Conservation (phyloP, 2,888 invertebrate species). For the Dynastes grantii region DNA sequence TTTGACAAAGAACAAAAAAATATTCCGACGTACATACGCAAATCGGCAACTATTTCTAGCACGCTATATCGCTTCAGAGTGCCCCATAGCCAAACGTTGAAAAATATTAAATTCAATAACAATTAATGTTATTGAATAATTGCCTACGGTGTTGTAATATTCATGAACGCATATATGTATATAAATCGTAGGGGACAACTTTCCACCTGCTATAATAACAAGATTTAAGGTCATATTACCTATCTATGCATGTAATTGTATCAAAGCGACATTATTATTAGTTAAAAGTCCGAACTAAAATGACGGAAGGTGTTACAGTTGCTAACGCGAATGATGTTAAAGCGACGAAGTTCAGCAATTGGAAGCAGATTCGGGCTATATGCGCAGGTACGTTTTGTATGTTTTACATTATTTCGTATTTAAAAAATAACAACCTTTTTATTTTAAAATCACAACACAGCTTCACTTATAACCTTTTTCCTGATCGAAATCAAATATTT, state of each 20-base stretch:
- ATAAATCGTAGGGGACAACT: not conserved
- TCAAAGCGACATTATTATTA: not conserved
- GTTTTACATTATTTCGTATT: not conserved
- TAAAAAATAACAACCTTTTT: too few relatives aligned
- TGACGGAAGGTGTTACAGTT: not conserved
- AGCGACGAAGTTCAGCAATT: not conserved
- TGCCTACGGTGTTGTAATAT: not conserved
- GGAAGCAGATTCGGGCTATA: slow-evolving; percentile 35
- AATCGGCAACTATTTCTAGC: not conserved
- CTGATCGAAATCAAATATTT: too few relatives aligned
- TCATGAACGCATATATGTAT: not conserved
- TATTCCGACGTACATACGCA: not conserved
- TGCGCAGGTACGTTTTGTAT: slow-evolving; percentile 22
- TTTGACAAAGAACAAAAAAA: not conserved
- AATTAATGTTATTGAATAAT: not conserved
- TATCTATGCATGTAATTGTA: not conserved
- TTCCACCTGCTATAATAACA: not conserved
- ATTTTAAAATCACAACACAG: too few relatives aligned
- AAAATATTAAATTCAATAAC: too few relatives aligned
- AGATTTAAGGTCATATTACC: slow-evolving; percentile 6
- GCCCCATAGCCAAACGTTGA: too few relatives aligned
- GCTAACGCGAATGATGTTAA: slow-evolving; percentile 3
- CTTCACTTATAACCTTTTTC: too few relatives aligned
- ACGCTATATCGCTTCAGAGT: too few relatives aligned
- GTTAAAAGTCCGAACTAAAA: slow-evolving; percentile 8